Conservation (phyloP, 1,140 invertebrate genomes). For the Zaprionus tsacasi region DNA sequence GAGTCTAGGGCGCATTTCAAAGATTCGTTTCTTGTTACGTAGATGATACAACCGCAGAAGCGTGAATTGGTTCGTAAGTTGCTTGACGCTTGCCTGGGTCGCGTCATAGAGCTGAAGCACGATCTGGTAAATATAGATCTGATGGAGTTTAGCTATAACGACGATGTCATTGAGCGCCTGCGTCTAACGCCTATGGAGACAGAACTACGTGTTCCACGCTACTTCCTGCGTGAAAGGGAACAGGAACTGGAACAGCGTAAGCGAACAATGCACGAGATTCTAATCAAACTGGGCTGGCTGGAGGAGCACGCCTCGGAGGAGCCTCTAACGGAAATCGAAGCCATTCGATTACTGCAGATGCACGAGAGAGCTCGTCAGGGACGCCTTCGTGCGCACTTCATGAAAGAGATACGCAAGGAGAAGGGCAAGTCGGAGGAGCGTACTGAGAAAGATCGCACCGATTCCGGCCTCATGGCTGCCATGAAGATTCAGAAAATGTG, state of each 20-base stretch:
- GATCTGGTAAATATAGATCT: conserved; percentile 94
- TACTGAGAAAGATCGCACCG: conserved; percentile 85
- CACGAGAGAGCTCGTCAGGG: conserved; percentile 96
- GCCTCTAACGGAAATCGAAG: conserved; percentile 91
- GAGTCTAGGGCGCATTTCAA: neutral
- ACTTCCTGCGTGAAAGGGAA: conserved; percentile 88
- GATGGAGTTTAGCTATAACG: conserved; percentile 94
- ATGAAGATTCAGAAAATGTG: conserved; percentile 92
- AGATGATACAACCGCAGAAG: conserved; percentile 96
- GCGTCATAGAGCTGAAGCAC: conserved; percentile 91
- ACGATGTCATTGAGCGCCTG: conserved; percentile 89
- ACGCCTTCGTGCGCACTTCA: conserved; percentile 92
- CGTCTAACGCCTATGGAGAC: conserved; percentile 88
- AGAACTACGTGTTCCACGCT: conserved; percentile 88
- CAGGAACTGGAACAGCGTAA: conserved; percentile 87
- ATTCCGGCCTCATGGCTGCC: conserved; percentile 87
- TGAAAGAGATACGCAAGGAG: conserved; percentile 95
- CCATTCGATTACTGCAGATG: conserved; percentile 93
- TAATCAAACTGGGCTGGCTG: conserved; percentile 88
- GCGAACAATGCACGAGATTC: conserved; percentile 87
- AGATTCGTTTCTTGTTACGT: neutral
- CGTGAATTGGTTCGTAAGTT: conserved; percentile 90
- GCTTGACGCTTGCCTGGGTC: conserved; percentile 91
- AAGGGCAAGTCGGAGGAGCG: conserved; percentile 87
- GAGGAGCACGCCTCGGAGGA: conserved; percentile 86